A percentile compares a stretch with the other conserved stretches of the same genome.
phyloP scores from a whole-genome alignment of 2,113 vertebrate genomes.

The Egretta garzetta region DNA sequence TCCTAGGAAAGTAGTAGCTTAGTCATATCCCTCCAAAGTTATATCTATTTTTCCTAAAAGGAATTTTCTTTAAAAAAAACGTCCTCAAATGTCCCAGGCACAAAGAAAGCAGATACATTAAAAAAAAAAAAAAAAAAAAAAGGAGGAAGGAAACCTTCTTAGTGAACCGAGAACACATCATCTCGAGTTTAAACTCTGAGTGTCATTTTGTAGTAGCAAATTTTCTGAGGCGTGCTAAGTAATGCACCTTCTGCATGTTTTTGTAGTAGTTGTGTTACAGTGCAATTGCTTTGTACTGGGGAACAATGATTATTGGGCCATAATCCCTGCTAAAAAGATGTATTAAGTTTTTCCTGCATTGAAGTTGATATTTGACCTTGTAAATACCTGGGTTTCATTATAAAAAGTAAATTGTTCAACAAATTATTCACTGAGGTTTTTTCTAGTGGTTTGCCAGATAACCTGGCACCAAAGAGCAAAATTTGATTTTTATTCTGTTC shows the following conservation, averaged over 20 bases:
- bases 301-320: neutral
- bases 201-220: neutral
- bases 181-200: neutral
- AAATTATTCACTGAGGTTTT: neutral
- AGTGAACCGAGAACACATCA: neutral
- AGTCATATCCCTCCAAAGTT: neutral
- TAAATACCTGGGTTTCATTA: conserved; percentile 41
- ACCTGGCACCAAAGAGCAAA: neutral
- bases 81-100: neutral
- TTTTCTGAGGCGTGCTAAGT: neutral
- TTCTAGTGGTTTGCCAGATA: neutral
- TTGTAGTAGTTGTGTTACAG: neutral
- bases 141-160: neutral
- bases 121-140: no score
- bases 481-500: neutral
- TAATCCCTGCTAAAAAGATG: neutral
- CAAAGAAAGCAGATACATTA: neutral
- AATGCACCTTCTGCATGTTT: neutral
- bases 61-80: neutral
- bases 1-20: neutral
- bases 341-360: conserved; percentile 30
- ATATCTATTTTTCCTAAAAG: neutral
- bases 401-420: conserved; percentile 13
- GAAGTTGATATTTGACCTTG: conserved; percentile 48
- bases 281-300: neutral